Evolutionary conservation across 2,797 vertebrate species (phyloP).

Genomic region (Tadarida brasiliensis): DNA sequence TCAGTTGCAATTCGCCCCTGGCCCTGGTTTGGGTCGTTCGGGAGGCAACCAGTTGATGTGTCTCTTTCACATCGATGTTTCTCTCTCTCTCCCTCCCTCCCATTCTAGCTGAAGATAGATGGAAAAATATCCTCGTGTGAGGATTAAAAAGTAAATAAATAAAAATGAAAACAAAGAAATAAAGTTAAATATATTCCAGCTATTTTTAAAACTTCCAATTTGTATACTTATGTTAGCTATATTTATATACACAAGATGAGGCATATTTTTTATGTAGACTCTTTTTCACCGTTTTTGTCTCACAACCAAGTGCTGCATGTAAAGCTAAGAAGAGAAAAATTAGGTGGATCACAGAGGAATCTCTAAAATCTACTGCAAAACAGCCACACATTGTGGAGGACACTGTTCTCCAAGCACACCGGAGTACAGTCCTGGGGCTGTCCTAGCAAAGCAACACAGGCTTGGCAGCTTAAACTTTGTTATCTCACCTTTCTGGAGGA

Average conservation of each 20-base stretch:
- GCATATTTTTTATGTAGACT: not conserved
- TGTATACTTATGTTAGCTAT: not conserved
- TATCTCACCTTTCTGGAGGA: not conserved
- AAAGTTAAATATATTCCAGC: not conserved
- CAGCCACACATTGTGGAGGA: not conserved
- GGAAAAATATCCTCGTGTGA: too few relatives aligned
- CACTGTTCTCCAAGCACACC: not conserved
- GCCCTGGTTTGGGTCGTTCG: too few relatives aligned
- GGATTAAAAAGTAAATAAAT: too few relatives aligned
- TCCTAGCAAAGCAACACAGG: too few relatives aligned
- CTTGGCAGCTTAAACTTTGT: too few relatives aligned
- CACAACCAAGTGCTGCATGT: not conserved
- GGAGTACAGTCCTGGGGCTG: not conserved
- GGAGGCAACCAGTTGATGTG: too few relatives aligned
- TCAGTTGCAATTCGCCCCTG: too few relatives aligned
- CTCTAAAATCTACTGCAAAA: not conserved
- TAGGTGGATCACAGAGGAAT: not conserved
- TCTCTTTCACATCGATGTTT: too few relatives aligned
- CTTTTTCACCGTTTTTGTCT: not conserved
- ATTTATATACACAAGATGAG: not conserved
- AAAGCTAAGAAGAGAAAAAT: not conserved
- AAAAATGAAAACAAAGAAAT: not conserved
- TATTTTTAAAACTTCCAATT: not conserved
- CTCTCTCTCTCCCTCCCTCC: too few relatives aligned
- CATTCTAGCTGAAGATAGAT: too few relatives aligned